phyloP scores from a whole-genome alignment of 64 coral and sea anemone genomes.

The Trachythela sp. region DNA sequence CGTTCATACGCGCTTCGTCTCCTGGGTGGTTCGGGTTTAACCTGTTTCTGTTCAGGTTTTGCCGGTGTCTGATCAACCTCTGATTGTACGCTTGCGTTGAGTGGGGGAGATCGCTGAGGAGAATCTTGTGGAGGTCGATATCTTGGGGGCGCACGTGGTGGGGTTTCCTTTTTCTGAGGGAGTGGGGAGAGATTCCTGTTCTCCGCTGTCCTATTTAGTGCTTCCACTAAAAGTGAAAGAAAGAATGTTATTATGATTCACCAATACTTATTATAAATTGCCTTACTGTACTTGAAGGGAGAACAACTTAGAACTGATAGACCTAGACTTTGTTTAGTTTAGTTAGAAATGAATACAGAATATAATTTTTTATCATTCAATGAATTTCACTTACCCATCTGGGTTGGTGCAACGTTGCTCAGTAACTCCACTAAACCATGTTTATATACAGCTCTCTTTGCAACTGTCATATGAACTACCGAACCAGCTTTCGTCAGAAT shows the following conservation, averaged over 20 bases:
- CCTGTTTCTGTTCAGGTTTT: background rate
- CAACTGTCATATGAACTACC: background rate
- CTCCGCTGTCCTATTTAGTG: background rate
- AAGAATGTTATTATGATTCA: background rate
- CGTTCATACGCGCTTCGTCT: background rate
- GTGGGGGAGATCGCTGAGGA: background rate
- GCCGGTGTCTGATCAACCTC: background rate
- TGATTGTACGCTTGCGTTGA: background rate
- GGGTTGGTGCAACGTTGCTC: background rate
- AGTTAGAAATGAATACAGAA: too few relatives aligned
- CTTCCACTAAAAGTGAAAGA: background rate
- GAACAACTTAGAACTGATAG: too few relatives aligned
- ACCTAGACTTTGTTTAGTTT: too few relatives aligned
- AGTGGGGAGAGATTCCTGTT: background rate
- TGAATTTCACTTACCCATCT: background rate
- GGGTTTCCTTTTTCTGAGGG: background rate
- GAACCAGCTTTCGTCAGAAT: background rate
- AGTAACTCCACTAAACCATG: background rate
- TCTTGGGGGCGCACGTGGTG: slow-evolving; percentile 15
- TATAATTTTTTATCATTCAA: too few relatives aligned
- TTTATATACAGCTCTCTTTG: background rate
- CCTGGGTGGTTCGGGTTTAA: background rate
- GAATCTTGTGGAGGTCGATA: background rate
- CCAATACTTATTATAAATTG: background rate
- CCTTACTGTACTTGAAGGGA: too few relatives aligned